Conservation (phyloP, 2,797 vertebrate genomes). For the Acanthornis magna region DNA sequence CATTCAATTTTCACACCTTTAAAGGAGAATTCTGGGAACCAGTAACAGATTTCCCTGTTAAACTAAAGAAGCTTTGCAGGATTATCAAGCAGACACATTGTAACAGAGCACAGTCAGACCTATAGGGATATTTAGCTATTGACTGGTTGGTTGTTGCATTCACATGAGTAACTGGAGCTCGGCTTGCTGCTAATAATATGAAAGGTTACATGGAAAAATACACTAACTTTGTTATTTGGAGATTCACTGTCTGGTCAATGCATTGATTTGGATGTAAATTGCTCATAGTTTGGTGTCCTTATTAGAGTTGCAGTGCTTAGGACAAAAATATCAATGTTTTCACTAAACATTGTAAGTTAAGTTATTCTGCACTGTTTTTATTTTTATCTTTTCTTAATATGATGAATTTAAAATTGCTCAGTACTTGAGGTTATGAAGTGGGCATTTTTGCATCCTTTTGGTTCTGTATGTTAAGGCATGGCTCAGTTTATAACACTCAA, state of each 20-base stretch:
- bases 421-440: not conserved
- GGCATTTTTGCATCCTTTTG: not conserved
- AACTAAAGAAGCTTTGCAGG: not conserved
- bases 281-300: not conserved
- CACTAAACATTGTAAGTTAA: not conserved
- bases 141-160: not conserved
- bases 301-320: not conserved
- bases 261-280: conserved; percentile 22
- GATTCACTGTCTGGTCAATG: not conserved
- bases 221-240: not conserved
- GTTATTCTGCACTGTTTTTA: not conserved
- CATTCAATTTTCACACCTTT: not conserved
- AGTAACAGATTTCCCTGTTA: not conserved
- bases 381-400: not conserved
- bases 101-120: not conserved
- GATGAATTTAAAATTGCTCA: not conserved
- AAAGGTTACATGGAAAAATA: not conserved
- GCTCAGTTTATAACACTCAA: not conserved
- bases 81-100: not conserved
- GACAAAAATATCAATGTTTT: not conserved
- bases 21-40: not conserved
- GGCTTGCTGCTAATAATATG: not conserved
- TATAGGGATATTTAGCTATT: not conserved
- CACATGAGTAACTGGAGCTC: not conserved
- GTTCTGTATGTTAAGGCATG: not conserved